Evolutionary conservation across 2,113 vertebrate species (phyloP).

Genomic region (Otolemur garnettii): DNA sequence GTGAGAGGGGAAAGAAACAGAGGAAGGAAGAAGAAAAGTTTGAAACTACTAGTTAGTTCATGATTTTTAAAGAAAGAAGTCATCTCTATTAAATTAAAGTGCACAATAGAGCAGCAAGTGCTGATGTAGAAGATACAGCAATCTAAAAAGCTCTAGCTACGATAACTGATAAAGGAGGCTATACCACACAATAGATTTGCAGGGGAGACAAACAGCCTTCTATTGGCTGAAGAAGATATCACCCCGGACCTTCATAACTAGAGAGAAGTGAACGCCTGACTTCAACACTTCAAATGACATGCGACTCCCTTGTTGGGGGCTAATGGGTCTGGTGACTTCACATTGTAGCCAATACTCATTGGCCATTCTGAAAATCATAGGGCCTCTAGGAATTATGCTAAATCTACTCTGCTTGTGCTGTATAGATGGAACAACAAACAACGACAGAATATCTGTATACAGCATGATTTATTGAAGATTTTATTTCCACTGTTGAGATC

Average conservation of each 20-base stretch:
- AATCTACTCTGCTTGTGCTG: neutral
- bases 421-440: neutral
- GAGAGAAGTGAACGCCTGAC: neutral
- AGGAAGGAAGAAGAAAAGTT: neutral
- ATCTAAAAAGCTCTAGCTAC: neutral
- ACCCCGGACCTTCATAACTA: neutral
- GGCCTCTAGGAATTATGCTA: neutral
- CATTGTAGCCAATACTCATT: neutral
- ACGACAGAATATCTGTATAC: neutral
- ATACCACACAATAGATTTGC: neutral
- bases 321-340: neutral
- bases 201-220: neutral
- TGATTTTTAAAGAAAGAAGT: neutral
- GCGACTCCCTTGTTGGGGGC: neutral
- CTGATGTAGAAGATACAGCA: neutral
- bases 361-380: neutral
- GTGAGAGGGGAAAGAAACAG: neutral
- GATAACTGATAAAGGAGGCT: neutral
- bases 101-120: neutral
- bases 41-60: neutral
- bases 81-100: neutral
- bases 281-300: neutral
- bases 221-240: neutral
- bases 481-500: neutral
- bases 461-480: neutral